Base-by-base conservation (phyloP, 2,888 invertebrate genomes). In the Nemotelus pantherinus region DNA sequence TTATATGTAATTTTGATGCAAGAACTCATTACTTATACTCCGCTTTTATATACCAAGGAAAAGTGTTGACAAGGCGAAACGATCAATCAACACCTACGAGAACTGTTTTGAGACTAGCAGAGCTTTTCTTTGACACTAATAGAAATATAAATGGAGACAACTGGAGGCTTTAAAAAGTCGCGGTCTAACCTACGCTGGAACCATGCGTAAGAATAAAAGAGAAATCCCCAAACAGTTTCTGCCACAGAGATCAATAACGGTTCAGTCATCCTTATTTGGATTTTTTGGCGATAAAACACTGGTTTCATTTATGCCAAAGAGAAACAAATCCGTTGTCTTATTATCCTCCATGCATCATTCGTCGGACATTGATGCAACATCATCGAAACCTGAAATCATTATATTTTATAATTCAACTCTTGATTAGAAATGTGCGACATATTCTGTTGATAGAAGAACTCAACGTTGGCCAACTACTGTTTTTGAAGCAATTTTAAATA, bases 341-440 rank as follows among this genome's bases (percentile, higher is more conserved):
- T 50, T 67, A 48, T 67, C 67, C n/a, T 67, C 67, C 2, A 48
- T 67, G 67, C 50, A 67, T 67, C 10, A 48, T 67, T 47, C 10
- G 48, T 10, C 67, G 10, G 67, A n/a, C n/a, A 67, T 48, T 48
- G 25, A 48, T 48, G 39, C 48, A 47, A 48, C 9, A 67, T 48
- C 48, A 2, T 48, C 47, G n/a, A 67, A 67, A 48, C 50, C 67
- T 48, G 67, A 67, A 48, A 67, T 67, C 10, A 48, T 67, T 48
- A 48, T n/a, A 67, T 48, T 50, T 48, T 67, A 48, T 48, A 67
- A 48, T 67, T 67, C 50, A 25, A 67, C 50, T 63, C 63, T 63
- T 63, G 58, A 63, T 63, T 2, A 63, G 63, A 63, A 63, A 63
- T 63, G 41, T 63, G 63, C 63, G 63, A 63, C 63, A 63, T 39